phyloP scores from a whole-genome alignment of 2,888 invertebrate genomes.

The Anaspis maculata region DNA sequence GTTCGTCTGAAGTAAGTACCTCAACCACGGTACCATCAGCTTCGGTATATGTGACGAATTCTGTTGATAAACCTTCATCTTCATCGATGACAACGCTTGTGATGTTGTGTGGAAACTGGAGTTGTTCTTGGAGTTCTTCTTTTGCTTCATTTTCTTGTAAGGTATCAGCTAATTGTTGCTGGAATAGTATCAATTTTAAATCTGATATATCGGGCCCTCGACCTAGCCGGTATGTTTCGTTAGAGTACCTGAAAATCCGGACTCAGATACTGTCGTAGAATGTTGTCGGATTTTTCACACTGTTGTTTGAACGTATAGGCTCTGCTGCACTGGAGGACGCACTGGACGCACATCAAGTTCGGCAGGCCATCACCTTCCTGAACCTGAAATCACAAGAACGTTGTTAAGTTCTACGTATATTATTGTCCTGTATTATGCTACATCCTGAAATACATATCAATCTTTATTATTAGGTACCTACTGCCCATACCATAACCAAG shows the following conservation, averaged over 20 bases:
- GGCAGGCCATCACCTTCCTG: slow-evolving; percentile 44
- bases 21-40: slow-evolving; percentile 18
- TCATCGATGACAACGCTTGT: slow-evolving; percentile 30
- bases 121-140: slow-evolving; percentile 33
- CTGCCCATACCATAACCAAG: too few species aligned
- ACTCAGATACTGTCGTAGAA: slow-evolving; percentile 37
- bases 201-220: too few species aligned
- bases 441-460: too few species aligned
- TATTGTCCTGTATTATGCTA: too few species aligned
- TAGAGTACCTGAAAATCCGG: slow-evolving; percentile 44
- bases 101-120: slow-evolving; percentile 32
- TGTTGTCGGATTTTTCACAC: slow-evolving; percentile 43
- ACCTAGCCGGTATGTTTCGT: too few species aligned
- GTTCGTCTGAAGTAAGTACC: too few species aligned
- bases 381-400: slow-evolving; percentile 36
- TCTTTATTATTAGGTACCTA: too few species aligned
- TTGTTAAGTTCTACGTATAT: too few species aligned
- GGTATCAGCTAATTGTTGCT: slow-evolving; percentile 32
- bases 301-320: slow-evolving; percentile 46
- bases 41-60: slow-evolving; percentile 29
- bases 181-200: slow-evolving; percentile 4
- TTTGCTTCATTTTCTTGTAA: slow-evolving; percentile 22
- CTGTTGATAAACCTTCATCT: slow-evolving; percentile 29
- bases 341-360: slow-evolving; percentile 45
- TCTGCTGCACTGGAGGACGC: slow-evolving; percentile 44